These are phyloP conservation scores for Troglohyphantes excavatus DNA, from an alignment of 2,888 invertebrate species.

Conservation along the genomic window DNA sequence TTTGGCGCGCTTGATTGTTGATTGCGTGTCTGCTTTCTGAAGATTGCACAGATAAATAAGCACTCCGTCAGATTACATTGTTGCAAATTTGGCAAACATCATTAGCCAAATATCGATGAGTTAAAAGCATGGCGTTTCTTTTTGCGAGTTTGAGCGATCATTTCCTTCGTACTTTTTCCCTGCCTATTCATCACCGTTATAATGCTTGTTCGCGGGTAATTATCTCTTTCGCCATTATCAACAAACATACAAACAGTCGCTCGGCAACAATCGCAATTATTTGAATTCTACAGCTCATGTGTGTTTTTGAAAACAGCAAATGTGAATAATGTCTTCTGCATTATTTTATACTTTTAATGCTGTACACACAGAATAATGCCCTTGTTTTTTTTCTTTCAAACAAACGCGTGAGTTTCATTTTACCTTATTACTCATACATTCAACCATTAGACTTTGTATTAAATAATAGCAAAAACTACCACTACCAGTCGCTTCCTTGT, in stretches of 20 bases:
- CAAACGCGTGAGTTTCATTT: too few relatives aligned
- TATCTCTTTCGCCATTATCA: neutral
- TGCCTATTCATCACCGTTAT: neutral
- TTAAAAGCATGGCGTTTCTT: neutral
- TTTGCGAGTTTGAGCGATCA: constrained; percentile 3
- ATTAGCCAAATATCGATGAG: constrained; percentile 16
- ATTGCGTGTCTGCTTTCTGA: neutral
- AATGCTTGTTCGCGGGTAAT: neutral
- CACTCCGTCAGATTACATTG: constrained; percentile 6
- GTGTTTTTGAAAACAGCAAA: too few relatives aligned
- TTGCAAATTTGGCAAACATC: constrained; percentile 27
- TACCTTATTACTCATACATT: too few relatives aligned
- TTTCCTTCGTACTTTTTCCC: neutral
- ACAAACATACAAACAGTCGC: neutral
- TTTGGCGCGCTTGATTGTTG: neutral
- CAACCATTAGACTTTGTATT: too few relatives aligned
- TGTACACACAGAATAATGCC: neutral
- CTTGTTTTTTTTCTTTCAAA: too few relatives aligned
- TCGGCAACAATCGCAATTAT: neutral
- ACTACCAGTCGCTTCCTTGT: too few relatives aligned
- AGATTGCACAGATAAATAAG: constrained; percentile 31
- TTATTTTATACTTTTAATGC: neutral
- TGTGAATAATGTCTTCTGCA: neutral
- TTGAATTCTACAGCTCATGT: too few relatives aligned
- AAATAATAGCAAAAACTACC: too few relatives aligned